Conservation (phyloP, 2,113 vertebrate species). For the Mixornis gularis region DNA sequence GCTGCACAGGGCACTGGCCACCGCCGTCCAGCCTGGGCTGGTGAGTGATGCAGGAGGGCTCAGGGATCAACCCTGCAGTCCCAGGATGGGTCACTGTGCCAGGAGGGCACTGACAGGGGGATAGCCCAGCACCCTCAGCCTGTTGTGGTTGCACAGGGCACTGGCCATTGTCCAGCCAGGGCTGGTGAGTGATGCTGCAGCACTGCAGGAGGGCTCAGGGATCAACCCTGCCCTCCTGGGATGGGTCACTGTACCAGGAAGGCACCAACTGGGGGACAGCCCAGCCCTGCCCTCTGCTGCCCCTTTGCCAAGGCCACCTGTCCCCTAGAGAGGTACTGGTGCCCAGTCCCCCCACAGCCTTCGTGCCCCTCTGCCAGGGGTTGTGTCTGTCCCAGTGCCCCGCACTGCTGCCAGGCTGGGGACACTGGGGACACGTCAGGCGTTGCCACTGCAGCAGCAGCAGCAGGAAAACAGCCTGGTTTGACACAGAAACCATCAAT, state of each 20-base stretch:
- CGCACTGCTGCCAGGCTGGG: rapidly evolving
- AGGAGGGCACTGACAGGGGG: too few species aligned
- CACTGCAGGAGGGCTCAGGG: not conserved
- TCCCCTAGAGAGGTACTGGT: not conserved
- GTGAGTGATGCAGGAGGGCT: conserved; percentile 50
- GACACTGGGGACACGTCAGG: not conserved
- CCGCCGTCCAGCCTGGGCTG: conserved; percentile 61
- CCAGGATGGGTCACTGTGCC: too few species aligned
- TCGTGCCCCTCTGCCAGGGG: not conserved
- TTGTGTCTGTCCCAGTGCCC: rapidly evolving
- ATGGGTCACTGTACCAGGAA: too few species aligned
- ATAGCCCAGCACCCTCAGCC: too few species aligned
- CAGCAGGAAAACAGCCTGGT: not conserved
- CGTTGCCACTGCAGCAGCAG: rapidly evolving
- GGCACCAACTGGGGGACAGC: not conserved
- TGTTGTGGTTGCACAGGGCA: too few species aligned
- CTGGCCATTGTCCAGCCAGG: too few species aligned
- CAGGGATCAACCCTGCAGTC: not conserved
- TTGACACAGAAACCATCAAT: rapidly evolving
- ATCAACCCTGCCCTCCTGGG: too few species aligned
- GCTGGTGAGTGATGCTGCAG: too few species aligned
- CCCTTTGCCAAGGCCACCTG: not conserved
- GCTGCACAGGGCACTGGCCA: conserved; percentile 75
- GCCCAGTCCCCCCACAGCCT: not conserved
- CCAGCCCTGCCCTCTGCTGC: not conserved